Percentiles rank a stretch among this genome's conserved stretches.
Conservation (phyloP, 64 coral and sea anemone species). For the Montipora capricornis region DNA sequence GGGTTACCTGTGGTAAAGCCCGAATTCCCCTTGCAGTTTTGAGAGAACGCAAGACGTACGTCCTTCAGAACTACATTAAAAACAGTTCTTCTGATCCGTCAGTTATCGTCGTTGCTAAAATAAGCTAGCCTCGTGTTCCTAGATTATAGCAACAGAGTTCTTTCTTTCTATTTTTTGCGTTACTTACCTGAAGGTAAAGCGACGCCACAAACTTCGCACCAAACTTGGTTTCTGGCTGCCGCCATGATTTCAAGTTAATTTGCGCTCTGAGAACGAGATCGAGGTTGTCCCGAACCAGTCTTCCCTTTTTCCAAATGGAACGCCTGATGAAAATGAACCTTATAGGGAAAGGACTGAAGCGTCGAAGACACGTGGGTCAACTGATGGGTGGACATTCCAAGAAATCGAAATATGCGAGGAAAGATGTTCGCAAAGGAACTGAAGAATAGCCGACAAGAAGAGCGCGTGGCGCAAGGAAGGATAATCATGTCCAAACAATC, state of each 20-base stretch:
- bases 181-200: constrained; percentile 58
- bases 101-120: no score
- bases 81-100: no score
- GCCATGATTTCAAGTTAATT: constrained; percentile 13
- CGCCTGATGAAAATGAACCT: background rate
- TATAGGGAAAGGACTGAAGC: background rate
- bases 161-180: background rate
- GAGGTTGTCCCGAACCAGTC: background rate
- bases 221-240: constrained; percentile 5
- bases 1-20: no score
- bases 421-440: background rate
- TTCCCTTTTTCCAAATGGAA: background rate
- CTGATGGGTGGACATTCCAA: no score
- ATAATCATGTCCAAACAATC: background rate
- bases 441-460: background rate
- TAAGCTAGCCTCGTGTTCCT: no score
- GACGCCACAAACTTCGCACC: constrained; percentile 67
- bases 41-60: no score
- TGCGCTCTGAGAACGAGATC: background rate
- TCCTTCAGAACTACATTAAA: no score
- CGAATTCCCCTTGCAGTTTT: no score
- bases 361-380: no score
- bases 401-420: background rate
- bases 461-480: background rate
- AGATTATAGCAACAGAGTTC: background rate